Base-by-base conservation (phyloP, 1,140 invertebrate species). In the Spodoptera litura region DNA sequence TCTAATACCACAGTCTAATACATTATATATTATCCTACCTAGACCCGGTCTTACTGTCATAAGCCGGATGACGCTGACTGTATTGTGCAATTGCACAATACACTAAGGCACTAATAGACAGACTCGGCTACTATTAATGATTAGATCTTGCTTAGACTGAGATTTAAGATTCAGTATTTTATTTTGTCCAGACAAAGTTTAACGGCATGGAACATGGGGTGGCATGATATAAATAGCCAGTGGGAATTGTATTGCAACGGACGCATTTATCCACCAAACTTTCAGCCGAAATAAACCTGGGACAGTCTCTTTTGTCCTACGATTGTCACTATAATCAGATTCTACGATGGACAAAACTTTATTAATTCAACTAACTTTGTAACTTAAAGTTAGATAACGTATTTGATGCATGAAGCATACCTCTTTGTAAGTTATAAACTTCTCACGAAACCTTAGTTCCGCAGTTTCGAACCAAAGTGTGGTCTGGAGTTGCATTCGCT, bases 401-500 rank as follows among this genome's bases (percentile, higher is more conserved):
- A 11, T 62, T 38, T 62, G 27, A 62, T 62, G 59, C 31, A 61
- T 27, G 59, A 35, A 38, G 38, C 35, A 44, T 38, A n/a, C 61
- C 13, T 15, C 38, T 64, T 20, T 64, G 38, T 38, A 31, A 62
- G 31, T 62, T 62, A 5, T 35, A 38, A 62, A 62, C 31, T 62
- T 62, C 13, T 8, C 59, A n/a, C 2, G 31, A 27, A 58, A 10
- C 20, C 20, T 10, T 25, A 27, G 55, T 58, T 35, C 58, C 11
- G 13, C 31, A 38, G 31, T 2, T n/a, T 62, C 13, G 55, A 62
- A 9, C 31, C 31, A 38, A 62, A 12, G 31, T 62, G 59, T 38
- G 13, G n/a, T 31, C 31, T 38, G 35, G 31, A 12, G 5, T 11
- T 62, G 27, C 59, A 44, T 44, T 62, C 9, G 59, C 12, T 62